These are phyloP conservation scores for Onchidella celtica DNA, from an alignment of 2,888 invertebrate genomes.

Conservation along the genomic window DNA sequence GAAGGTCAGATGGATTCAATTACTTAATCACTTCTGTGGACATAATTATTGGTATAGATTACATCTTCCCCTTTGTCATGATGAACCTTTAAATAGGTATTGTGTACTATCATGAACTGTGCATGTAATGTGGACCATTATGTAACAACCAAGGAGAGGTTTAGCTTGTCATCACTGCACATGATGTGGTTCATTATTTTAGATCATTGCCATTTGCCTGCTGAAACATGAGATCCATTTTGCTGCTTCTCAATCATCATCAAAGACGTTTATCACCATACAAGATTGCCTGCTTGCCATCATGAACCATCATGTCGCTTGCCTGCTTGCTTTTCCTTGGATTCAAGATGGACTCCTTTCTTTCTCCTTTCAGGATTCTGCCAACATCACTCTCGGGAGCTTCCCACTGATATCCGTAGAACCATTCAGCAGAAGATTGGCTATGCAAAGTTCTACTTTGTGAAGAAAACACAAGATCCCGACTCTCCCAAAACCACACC, in stretches of 20 bases:
- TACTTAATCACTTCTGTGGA: too few species aligned
- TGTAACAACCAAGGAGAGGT: too few species aligned
- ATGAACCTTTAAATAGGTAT: too few species aligned
- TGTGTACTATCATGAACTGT: too few species aligned
- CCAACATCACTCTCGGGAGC: slow-evolving; percentile 42
- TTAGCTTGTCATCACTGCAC: too few species aligned
- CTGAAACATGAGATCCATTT: background rate
- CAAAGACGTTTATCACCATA: background rate
- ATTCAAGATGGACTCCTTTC: slow-evolving; percentile 29
- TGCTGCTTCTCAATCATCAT: background rate
- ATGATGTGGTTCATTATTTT: too few species aligned
- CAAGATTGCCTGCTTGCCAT: background rate
- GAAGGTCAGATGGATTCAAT: too few species aligned
- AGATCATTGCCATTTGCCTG: background rate
- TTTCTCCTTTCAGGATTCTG: slow-evolving; percentile 47
- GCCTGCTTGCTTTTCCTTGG: slow-evolving; percentile 14
- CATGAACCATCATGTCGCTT: slow-evolving; percentile 20
- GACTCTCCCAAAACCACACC: slow-evolving; percentile 46
- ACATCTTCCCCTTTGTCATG: too few species aligned
- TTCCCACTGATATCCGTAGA: slow-evolving; percentile 46
- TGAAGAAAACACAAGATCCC: slow-evolving; percentile 47
- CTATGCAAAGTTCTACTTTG: slow-evolving; percentile 49
- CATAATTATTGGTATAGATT: too few species aligned
- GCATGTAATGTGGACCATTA: too few species aligned
- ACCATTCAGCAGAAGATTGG: slow-evolving; percentile 51